Base-by-base conservation (phyloP, 37 sponge, comb jelly and placozoan genomes). In the Oopsacas minuta region DNA sequence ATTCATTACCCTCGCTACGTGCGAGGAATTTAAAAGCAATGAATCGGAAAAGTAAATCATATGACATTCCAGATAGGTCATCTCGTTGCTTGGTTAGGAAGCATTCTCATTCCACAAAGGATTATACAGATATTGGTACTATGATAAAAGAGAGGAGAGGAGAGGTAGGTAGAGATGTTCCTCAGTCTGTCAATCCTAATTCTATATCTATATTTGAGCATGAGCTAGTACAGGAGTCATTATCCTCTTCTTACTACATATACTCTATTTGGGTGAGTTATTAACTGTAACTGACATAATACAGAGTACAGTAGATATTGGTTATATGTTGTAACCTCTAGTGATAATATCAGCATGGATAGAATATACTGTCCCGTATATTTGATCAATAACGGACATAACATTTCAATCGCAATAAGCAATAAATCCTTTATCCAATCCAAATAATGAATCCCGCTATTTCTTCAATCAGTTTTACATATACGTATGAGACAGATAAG, bases 201-300 rank as follows among this genome's bases (percentile, higher is more conserved):
- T 61, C 75, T 20, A 61, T 61, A 10, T 61, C 75, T 61, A 61
- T 61, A 61, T 61, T 61, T n/a, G 75, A 61, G 3, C 75, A 61
- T 61, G 75, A 61, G 75, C 1, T 61, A 5, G 75, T 61, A 10
- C 75, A n/a, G 22, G 75, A 61, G 17, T 10, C 75, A 32, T 5
- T 25, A 25, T 61, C 75, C 7, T 61, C 7, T 61, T n/a, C 75
- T 3, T 61, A 61, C 75, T 61, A 61, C 30, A 3, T 61, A 5
- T 61, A 61, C 22, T 61, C 75, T n/a, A 61, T 61, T 32, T 12
- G 75, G 75, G 75, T 61, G 28, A 61, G 75, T 61, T 61, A 61
- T n/a, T 22, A 46, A 22, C 12, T 46, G 51, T 46, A 46, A 17
- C 17, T 22, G 12, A 46, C 51, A 46, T 22, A 22, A 46, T 46